A percentile compares a stretch with the other conserved stretches of the same genome.
Evolutionary conservation across 2,797 vertebrate genomes (phyloP).

Genomic region (Enteromius argenteus): DNA sequence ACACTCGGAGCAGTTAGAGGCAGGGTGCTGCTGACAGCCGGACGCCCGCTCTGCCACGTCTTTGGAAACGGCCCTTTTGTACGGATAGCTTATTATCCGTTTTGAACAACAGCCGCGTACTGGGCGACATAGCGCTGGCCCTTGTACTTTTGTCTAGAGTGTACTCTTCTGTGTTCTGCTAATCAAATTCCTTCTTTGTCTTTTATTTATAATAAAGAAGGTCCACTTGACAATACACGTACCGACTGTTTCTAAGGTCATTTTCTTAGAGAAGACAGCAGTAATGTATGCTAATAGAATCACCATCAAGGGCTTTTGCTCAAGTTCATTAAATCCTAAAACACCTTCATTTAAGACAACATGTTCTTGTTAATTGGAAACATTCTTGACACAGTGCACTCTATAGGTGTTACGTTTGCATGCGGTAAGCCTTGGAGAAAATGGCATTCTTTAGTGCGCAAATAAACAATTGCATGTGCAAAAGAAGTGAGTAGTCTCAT

Average conservation of each 20-base stretch:
- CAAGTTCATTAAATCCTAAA: constrained; percentile 36
- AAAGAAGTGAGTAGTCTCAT: constrained; percentile 10
- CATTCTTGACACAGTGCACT: constrained; percentile 4
- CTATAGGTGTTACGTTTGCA: not conserved
- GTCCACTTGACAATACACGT: constrained; percentile 30
- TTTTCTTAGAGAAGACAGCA: constrained; percentile 18
- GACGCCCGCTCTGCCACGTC: constrained; percentile 63
- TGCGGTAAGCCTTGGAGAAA: not conserved
- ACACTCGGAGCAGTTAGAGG: constrained; percentile 77
- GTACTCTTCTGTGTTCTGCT: constrained; percentile 38
- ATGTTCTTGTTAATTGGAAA: constrained; percentile 29
- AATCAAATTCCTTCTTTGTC: constrained; percentile 40
- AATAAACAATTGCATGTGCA: constrained; percentile 3
- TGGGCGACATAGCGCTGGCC: not conserved
- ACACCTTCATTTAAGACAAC: constrained; percentile 24
- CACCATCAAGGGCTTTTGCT: constrained; percentile 21
- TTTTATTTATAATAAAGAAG: constrained; percentile 41
- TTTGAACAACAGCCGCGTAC: constrained; percentile 42
- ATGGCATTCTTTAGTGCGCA: not conserved
- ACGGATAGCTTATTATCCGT: constrained; percentile 48
- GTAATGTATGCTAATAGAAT: constrained; percentile 38
- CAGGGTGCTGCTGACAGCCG: constrained; percentile 72
- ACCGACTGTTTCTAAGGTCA: constrained; percentile 1
- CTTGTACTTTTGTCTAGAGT: constrained; percentile 26
- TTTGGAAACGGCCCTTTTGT: constrained; percentile 64